Evolutionary conservation across 1,140 invertebrate species (phyloP), one percentile per base, ranked within the genome.

Genomic region (Centruroides vittatus): DNA sequence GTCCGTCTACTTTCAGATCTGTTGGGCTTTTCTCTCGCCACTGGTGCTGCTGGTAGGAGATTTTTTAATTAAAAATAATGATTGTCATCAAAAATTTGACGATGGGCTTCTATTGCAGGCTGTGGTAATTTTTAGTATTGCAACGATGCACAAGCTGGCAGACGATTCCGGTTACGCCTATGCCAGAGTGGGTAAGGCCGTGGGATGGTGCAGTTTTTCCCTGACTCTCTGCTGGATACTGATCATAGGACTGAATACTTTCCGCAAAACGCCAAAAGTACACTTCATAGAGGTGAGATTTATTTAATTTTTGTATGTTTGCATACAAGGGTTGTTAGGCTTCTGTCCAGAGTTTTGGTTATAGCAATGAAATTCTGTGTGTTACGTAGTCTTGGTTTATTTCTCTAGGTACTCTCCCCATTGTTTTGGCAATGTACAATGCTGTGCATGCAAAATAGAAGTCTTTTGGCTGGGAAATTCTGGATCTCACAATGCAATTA

Each of bases 11-110:
- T 86, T 93, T 68, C 81, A 84, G 62, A 83, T 85, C 63, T 93
- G 89, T 70, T 93, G 89, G 90, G 78, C 87, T 12, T 74, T 88
- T 56, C 80, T 86, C 1, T 81, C 88, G 12, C 90, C 91, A 23
- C 74, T 87, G 13, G 74, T 91, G 23, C 84, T 94, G 61, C 79
- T 92, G 74, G 85, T 86, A 78, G 78, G 77, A 51, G 5, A 13
- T 41, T 41, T 41, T 41, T 41, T 41, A 41, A 41, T 10, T 35
- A n/a, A n/a, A 47, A 3, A 2, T n/a, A 47, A 35, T 13, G 0
- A 9, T 59, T 35, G 5, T 4, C 1, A 10, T 34, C 35, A 35
- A 7, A 35, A 54, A 54, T 35, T 35, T 34, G 7, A 9, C n/a
- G 3, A 3, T 54, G 34, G 3, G 3, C 35, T 46, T 56, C 47